Base-by-base conservation (phyloP, 2,888 invertebrate species). In the Apeira syringaria region DNA sequence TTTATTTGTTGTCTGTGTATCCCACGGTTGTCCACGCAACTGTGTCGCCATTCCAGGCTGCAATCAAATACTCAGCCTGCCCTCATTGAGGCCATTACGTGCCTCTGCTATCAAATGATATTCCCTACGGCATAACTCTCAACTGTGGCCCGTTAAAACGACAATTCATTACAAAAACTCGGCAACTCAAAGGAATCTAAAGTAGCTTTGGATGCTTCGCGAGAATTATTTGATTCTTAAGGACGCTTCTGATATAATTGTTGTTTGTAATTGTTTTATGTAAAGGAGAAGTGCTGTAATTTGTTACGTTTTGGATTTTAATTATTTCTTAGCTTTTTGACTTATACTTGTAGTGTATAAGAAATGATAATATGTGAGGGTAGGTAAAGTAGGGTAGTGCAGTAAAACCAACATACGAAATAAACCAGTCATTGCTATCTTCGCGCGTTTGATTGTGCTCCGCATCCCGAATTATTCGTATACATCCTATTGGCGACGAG, bases 81-180 rank as follows among this genome's bases (percentile, higher is more conserved):
- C 44, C 53, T 54, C 56, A 63, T 61, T 62, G 60, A 53, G 58
- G 55, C 56, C 53, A 59, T 67, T 62, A 64, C 47, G 53, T 45
- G 50, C 56, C 33, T 55, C 45, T 46, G 51, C 58, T 59, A 60
- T 65, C 63, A 67, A 61, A 63, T 63, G 61, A 65, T 58, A 59
- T 57, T 52, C 59, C 46, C 56, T 29, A 30, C 54, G 50, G 55
- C 36, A 45, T 49, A 42, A 35, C 39, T 50, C 47, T 43, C 29
- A 49, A 38, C 38, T 45, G 39, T 38, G 45, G 30, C 39, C 26
- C 45, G 47, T 36, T 47, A 50, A 49, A 50, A 50, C 48, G 54
- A 57, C 48, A 47, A 53, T 54, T 54, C 36, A 53, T 51, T 51
- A 51, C 51, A 53, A 50, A 56, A 53, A 51, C 49, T 50, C 39